These are phyloP conservation scores for Setipinna tenuifilis DNA, from an alignment of 2,797 vertebrate genomes.

Conservation along the genomic window DNA sequence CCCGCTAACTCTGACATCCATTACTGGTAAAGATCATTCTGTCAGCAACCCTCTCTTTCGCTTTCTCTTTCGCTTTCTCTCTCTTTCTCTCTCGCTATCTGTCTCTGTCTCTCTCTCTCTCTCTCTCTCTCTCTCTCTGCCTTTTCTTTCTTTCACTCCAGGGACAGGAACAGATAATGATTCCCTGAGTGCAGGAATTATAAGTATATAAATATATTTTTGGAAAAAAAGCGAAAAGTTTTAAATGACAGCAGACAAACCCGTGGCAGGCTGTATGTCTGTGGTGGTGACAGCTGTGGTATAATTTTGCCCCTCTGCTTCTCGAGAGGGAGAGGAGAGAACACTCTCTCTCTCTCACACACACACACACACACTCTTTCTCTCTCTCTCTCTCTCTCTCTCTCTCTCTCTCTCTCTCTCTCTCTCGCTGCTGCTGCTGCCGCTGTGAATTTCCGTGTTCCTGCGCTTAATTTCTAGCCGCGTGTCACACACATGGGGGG, in stretches of 20 bases:
- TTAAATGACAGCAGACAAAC: slow-evolving; percentile 65
- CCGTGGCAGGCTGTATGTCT: slow-evolving; percentile 40
- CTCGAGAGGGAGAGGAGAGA: slow-evolving; percentile 62
- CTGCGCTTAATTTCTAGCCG: slow-evolving; percentile 62
- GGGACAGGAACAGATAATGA: slow-evolving; percentile 69
- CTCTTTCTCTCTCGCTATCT: not conserved
- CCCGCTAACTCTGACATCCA: slow-evolving; percentile 68
- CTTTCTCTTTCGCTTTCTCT: not conserved
- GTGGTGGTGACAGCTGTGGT: slow-evolving; percentile 66
- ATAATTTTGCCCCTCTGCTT: slow-evolving; percentile 65
- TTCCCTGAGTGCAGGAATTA: slow-evolving; percentile 62
- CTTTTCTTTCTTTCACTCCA: slow-evolving; percentile 42
- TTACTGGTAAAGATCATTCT: slow-evolving; percentile 70
- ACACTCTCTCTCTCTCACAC: slow-evolving; percentile 50
- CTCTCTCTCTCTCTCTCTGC: slow-evolving; percentile 9
- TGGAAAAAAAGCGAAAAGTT: slow-evolving; percentile 50
- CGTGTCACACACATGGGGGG: slow-evolving; percentile 68
- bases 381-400: not conserved
- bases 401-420: not conserved
- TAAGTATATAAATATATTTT: slow-evolving; percentile 23
- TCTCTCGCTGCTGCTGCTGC: not conserved
- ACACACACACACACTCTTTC: too few species aligned
- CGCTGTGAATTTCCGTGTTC: too few species aligned
- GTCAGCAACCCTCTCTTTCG: slow-evolving; percentile 50
- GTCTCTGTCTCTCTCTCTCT: not conserved